Conservation (phyloP, 2,797 vertebrate genomes). For the Pyrocephalus nanus region DNA sequence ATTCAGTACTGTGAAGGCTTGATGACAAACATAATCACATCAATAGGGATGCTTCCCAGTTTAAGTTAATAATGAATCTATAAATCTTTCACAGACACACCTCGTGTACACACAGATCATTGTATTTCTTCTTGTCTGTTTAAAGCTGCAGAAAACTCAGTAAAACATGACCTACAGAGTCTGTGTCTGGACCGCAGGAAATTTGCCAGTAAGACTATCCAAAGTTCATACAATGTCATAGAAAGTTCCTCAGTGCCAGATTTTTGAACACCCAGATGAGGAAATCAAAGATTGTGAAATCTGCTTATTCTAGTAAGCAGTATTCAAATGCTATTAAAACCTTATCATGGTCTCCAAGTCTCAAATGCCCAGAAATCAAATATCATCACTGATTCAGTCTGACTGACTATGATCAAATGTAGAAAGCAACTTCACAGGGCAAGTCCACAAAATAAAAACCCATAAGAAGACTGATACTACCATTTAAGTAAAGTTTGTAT, state of each 20-base stretch:
- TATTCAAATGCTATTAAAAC: not conserved
- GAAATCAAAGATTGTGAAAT: not conserved
- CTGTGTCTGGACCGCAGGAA: not conserved
- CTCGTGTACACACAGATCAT: fast-evolving
- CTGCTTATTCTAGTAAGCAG: not conserved
- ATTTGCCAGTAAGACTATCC: not conserved
- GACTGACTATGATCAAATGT: not conserved
- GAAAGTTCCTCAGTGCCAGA: not conserved
- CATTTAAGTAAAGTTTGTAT: not conserved
- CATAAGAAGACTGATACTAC: not conserved
- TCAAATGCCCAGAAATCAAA: not conserved
- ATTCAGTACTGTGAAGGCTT: not conserved
- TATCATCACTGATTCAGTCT: not conserved
- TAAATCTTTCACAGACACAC: not conserved
- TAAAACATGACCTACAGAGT: not conserved
- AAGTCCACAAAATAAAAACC: not conserved
- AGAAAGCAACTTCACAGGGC: not conserved
- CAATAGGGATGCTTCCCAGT: not conserved
- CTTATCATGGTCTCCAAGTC: not conserved
- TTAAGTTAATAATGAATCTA: not conserved
- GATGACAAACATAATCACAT: not conserved
- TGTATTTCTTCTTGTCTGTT: not conserved
- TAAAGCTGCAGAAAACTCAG: not conserved
- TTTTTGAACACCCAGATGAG: not conserved
- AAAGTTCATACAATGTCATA: not conserved